These are phyloP conservation scores for Rhinichthys osculus DNA, from an alignment of 2,797 vertebrate genomes.

Conservation along the genomic window DNA sequence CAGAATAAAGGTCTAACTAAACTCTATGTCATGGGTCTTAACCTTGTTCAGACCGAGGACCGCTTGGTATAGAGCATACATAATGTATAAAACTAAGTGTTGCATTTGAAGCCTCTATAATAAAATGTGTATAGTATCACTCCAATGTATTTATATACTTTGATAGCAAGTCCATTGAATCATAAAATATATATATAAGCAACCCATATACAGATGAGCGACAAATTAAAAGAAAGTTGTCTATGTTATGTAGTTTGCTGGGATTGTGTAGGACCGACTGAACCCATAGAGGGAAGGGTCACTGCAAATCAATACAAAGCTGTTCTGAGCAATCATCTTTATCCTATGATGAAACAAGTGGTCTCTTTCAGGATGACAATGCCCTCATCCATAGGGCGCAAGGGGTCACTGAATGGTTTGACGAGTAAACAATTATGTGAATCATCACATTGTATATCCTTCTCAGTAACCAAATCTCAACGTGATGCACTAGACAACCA, in stretches of 20 bases:
- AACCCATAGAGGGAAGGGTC: neutral
- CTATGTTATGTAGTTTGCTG: neutral
- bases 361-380: neutral
- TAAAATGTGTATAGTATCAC: neutral
- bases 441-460: neutral
- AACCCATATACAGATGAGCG: neutral
- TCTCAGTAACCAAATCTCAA: neutral
- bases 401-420: slow-evolving; percentile 2
- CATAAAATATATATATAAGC: neutral
- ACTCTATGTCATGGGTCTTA: slow-evolving; percentile 1
- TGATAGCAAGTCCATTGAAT: slow-evolving; percentile 7
- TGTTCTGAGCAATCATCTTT: neutral
- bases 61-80: neutral
- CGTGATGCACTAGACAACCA: neutral
- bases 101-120: slow-evolving; percentile 6
- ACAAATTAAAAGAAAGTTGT: neutral
- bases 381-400: neutral
- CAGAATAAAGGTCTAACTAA: slow-evolving; percentile 1
- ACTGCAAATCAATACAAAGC: neutral
- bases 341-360: neutral
- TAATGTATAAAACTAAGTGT: slow-evolving; percentile 8
- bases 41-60: neutral
- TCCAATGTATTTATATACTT: slow-evolving; percentile 15
- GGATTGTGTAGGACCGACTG: neutral
- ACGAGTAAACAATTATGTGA: neutral